A percentile compares a stretch with the other conserved stretches of the same genome.
phyloP scores from a whole-genome alignment of 2,797 vertebrate genomes.

The Nothura maculosa region DNA sequence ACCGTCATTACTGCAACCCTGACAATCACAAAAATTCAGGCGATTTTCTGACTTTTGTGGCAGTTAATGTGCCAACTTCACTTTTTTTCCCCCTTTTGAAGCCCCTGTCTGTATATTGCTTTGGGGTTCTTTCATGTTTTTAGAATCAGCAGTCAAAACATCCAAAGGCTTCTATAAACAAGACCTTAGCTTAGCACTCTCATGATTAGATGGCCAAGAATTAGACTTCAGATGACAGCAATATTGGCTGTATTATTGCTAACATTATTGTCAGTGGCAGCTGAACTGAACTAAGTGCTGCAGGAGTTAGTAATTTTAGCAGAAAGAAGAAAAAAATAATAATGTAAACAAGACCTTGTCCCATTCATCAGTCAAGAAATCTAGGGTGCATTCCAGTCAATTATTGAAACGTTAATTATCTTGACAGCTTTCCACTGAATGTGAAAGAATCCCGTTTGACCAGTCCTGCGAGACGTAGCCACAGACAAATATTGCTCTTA shows the following conservation, averaged over 20 bases:
- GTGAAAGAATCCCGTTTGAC: conserved; percentile 27
- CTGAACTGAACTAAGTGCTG: background rate
- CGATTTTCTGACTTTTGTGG: background rate
- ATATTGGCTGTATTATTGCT: background rate
- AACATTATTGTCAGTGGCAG: background rate
- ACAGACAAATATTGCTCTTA: background rate
- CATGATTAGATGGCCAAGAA: background rate
- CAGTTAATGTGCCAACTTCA: background rate
- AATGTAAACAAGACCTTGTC: conserved; percentile 20
- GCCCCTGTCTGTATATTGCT: background rate
- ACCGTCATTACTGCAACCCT: background rate
- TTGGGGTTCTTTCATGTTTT: background rate
- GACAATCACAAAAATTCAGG: rapidly evolving
- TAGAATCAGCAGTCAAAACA: background rate
- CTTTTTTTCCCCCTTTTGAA: background rate
- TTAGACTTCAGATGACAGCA: background rate
- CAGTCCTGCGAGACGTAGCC: conserved; percentile 5
- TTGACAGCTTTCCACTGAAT: conserved; percentile 35
- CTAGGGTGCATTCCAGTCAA: conserved; percentile 36
- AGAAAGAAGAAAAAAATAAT: background rate
- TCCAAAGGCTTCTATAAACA: background rate
- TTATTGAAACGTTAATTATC: conserved; percentile 60
- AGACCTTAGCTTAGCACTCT: background rate
- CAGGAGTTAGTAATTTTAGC: background rate
- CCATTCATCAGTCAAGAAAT: conserved; percentile 20